These are phyloP conservation scores for Pristionchus entomophagus DNA, from an alignment of 2,888 invertebrate genomes.

Conservation along the genomic window DNA sequence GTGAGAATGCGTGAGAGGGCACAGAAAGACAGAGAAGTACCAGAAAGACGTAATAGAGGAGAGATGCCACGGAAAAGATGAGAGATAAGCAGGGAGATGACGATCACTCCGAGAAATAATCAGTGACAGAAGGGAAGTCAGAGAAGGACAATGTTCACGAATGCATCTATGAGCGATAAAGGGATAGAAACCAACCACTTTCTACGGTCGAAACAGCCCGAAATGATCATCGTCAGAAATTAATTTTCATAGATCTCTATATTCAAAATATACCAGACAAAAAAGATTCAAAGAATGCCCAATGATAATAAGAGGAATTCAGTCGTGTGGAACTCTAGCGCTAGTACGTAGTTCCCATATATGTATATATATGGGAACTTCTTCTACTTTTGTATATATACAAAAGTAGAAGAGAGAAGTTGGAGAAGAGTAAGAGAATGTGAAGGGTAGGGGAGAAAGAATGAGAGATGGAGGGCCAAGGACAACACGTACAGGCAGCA, in stretches of 20 bases:
- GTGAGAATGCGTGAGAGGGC: background rate
- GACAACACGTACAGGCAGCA: constrained; percentile 43
- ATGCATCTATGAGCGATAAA: too few relatives aligned
- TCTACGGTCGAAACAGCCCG: background rate
- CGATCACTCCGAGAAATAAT: background rate
- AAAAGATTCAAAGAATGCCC: background rate
- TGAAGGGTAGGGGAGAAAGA: background rate
- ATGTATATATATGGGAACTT: too few relatives aligned
- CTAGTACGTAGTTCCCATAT: too few relatives aligned
- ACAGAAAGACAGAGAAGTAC: background rate
- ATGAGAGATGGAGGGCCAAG: constrained; percentile 34
- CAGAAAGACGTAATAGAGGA: constrained; percentile 24
- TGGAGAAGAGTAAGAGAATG: background rate
- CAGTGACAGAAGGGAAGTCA: background rate
- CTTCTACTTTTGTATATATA: too few relatives aligned
- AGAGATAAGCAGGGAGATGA: constrained; percentile 16
- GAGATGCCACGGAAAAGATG: background rate
- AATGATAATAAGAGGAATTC: background rate
- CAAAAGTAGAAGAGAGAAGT: background rate
- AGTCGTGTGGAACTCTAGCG: background rate
- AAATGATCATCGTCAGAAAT: background rate
- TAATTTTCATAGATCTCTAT: background rate
- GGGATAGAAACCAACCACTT: background rate
- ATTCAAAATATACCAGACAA: constrained; percentile 4
- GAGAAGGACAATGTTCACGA: background rate